phyloP scores from a whole-genome alignment of 2,888 invertebrate genomes.

The Napeogenes inachia region DNA sequence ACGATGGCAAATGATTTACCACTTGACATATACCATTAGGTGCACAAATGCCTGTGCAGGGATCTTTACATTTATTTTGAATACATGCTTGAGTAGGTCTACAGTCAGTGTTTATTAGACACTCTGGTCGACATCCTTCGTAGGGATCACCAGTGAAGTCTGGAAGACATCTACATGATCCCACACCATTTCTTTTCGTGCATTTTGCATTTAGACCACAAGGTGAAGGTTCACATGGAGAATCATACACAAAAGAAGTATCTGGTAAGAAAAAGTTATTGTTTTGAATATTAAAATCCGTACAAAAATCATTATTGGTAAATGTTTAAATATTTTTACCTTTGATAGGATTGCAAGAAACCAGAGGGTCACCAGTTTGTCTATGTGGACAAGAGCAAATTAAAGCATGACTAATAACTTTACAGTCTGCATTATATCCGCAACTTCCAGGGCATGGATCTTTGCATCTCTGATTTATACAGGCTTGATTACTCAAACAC shows the following conservation, averaged over 20 bases:
- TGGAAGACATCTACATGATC: slow-evolving; percentile 83
- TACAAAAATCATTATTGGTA: background rate
- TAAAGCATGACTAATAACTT: slow-evolving; percentile 84
- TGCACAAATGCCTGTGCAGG: slow-evolving; percentile 87
- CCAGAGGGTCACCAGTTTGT: slow-evolving; percentile 82
- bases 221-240: slow-evolving; percentile 83
- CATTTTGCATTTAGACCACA: slow-evolving; percentile 83
- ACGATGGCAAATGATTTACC: slow-evolving; percentile 85
- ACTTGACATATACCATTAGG: slow-evolving; percentile 85
- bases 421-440: slow-evolving; percentile 83
- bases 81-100: slow-evolving; percentile 83
- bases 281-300: slow-evolving; percentile 2
- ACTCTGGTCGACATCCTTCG: slow-evolving; percentile 87
- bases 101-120: slow-evolving; percentile 88
- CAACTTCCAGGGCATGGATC: slow-evolving; percentile 84
- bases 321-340: slow-evolving; percentile 42
- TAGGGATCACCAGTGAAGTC: slow-evolving; percentile 72
- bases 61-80: slow-evolving; percentile 86
- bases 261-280: slow-evolving; percentile 44
- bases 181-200: slow-evolving; percentile 79
- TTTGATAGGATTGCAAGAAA: slow-evolving; percentile 61
- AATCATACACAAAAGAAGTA: slow-evolving; percentile 58
- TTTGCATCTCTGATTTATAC: slow-evolving; percentile 82
- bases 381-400: slow-evolving; percentile 80
- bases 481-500: slow-evolving; percentile 80